phyloP scores from a whole-genome alignment of 2,888 invertebrate species.

The Euspilapteryx auroguttella region DNA sequence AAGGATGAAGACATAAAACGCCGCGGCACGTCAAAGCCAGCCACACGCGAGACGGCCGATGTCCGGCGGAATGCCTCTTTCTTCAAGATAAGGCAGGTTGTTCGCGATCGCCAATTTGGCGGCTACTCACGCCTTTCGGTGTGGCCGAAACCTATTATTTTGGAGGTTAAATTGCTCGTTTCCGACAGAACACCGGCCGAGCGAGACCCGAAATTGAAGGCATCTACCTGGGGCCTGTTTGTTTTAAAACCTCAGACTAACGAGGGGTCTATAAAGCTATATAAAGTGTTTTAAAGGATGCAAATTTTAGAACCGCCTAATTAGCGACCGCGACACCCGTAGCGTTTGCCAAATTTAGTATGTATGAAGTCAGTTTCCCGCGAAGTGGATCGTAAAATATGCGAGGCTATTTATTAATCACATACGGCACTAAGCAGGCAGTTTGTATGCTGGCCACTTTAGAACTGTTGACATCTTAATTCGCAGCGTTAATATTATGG shows the following conservation, averaged over 20 bases:
- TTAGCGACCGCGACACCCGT: conserved; percentile 7
- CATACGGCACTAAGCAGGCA: conserved; percentile 29
- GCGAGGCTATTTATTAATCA: conserved; percentile 28
- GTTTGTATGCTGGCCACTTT: conserved; percentile 37
- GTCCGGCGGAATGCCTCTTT: conserved; percentile 23
- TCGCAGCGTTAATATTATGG: conserved; percentile 14
- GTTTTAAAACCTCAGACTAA: no score
- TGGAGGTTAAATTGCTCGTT: conserved; percentile 26
- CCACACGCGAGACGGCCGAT: conserved; percentile 45
- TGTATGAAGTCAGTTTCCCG: conserved; percentile 12
- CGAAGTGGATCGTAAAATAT: conserved; percentile 32
- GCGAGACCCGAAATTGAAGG: neutral
- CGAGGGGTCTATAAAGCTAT: no score
- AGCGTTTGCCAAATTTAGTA: conserved; percentile 4
- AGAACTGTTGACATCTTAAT: conserved; percentile 43
- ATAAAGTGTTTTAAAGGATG: no score
- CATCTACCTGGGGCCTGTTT: conserved; percentile 34
- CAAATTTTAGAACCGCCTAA: no score
- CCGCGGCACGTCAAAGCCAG: conserved; percentile 47
- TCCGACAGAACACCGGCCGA: conserved; percentile 24
- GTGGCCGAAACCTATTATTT: conserved; percentile 43
- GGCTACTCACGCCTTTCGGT: conserved; percentile 48
- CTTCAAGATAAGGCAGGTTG: conserved; percentile 28
- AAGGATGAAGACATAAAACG: conserved; percentile 54
- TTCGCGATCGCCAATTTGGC: conserved; percentile 48